Evolutionary conservation across 1,140 invertebrate genomes (phyloP).

Genomic region (Coelopa frigida): DNA sequence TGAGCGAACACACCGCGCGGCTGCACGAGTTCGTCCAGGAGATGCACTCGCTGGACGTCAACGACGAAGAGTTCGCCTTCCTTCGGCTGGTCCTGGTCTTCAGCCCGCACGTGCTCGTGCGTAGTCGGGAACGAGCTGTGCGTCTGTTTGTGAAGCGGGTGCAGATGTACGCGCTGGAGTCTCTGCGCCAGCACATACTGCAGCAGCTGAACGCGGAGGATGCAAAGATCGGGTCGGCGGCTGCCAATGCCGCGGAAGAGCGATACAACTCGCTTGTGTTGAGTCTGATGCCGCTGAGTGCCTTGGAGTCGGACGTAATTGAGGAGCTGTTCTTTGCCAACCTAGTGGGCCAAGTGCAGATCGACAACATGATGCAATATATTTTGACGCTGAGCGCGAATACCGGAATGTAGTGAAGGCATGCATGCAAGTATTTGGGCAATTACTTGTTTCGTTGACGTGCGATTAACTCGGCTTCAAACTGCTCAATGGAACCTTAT

Average conservation of each 20-base stretch:
- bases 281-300: slow-evolving; percentile 66
- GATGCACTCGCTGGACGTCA: slow-evolving; percentile 64
- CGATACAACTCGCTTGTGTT: slow-evolving; percentile 48
- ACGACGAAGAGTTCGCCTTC: slow-evolving; percentile 78
- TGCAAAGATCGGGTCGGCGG: not conserved
- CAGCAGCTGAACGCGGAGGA: not conserved
- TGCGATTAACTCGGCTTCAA: too few relatives aligned
- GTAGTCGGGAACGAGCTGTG: slow-evolving; percentile 27
- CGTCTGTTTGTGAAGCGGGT: slow-evolving; percentile 33
- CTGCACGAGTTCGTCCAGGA: slow-evolving; percentile 73
- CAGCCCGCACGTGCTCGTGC: slow-evolving; percentile 31
- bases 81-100: slow-evolving; percentile 79
- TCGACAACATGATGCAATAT: slow-evolving; percentile 87
- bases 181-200: slow-evolving; percentile 17
- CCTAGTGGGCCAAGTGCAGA: slow-evolving; percentile 83
- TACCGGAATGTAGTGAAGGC: slow-evolving; percentile 28
- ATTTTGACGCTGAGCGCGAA: slow-evolving; percentile 70
- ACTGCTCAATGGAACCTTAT: too few relatives aligned
- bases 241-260: slow-evolving; percentile 18
- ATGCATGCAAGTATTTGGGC: too few relatives aligned
- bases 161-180: slow-evolving; percentile 30
- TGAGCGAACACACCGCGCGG: slow-evolving; percentile 74
- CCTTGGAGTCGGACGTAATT: slow-evolving; percentile 68
- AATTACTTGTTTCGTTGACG: too few relatives aligned
- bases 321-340: slow-evolving; percentile 89